A percentile compares a stretch with the other conserved stretches of the same genome.
These are phyloP conservation scores for Stichopus chloronotus DNA, from an alignment of 35 echinoderm and acorn worm species.

Conservation along the genomic window DNA sequence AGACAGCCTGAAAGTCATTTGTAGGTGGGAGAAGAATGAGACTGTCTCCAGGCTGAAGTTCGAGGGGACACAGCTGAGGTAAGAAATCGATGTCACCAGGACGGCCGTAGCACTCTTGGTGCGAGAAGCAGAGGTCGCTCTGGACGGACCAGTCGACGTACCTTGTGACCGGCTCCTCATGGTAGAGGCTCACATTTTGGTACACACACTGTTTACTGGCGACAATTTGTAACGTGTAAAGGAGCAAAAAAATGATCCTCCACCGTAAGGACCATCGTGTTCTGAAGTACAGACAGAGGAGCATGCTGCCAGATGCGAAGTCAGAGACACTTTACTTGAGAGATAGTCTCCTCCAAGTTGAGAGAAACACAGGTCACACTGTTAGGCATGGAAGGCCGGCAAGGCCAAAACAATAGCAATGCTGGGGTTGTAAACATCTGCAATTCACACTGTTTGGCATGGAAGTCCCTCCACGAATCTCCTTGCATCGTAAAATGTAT, in stretches of 20 bases:
- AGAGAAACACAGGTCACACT: too few relatives aligned
- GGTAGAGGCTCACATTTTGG: not conserved
- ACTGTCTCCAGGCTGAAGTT: constrained; percentile 48
- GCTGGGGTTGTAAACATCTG: too few relatives aligned
- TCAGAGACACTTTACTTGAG: too few relatives aligned
- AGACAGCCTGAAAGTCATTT: constrained; percentile 32
- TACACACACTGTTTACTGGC: not conserved
- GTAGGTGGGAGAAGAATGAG: constrained; percentile 39
- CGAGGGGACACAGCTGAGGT: constrained; percentile 64
- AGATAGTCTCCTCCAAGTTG: too few relatives aligned
- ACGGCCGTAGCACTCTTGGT: constrained; percentile 9
- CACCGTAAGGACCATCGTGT: not conserved
- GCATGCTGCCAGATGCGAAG: not conserved
- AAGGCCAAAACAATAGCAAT: too few relatives aligned
- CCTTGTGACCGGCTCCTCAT: not conserved
- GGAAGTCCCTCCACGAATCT: too few relatives aligned
- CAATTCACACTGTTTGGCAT: too few relatives aligned
- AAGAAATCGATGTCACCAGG: not conserved
- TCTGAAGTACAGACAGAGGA: not conserved
- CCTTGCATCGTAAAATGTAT: too few relatives aligned
- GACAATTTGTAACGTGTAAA: not conserved
- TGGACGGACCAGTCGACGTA: constrained; percentile 13
- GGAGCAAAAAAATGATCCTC: not conserved
- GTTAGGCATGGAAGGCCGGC: too few relatives aligned
- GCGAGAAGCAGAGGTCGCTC: not conserved